These are phyloP conservation scores for Icerya purchasi DNA, from an alignment of 2,888 invertebrate genomes.

Conservation along the genomic window DNA sequence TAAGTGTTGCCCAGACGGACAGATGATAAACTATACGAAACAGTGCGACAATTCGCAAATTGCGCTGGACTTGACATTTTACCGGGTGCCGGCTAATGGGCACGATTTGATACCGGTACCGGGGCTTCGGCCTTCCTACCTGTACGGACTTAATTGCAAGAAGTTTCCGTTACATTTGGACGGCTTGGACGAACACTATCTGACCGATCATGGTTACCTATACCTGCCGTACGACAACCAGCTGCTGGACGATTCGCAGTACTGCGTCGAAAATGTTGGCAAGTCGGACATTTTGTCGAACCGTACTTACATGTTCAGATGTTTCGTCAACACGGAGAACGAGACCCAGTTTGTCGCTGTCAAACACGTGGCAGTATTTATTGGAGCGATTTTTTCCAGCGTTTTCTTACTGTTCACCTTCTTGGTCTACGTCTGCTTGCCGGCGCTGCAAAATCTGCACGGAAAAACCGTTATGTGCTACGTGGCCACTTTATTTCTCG, in stretches of 20 bases:
- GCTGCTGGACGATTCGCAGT: slow-evolving; percentile 15
- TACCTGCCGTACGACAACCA: slow-evolving; percentile 1
- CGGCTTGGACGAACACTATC: not conserved
- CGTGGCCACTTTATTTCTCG: slow-evolving; percentile 5
- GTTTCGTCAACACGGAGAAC: slow-evolving; percentile 20
- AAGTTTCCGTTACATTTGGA: not conserved
- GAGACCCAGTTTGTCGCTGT: not conserved
- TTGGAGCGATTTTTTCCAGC: slow-evolving; percentile 3
- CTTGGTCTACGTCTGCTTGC: slow-evolving; percentile 5
- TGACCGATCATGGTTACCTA: slow-evolving; percentile 1
- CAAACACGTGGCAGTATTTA: not conserved
- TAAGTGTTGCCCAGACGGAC: slow-evolving; percentile 7
- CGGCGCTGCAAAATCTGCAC: slow-evolving; percentile 7
- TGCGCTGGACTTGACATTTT: slow-evolving; percentile 1
- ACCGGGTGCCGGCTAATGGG: not conserved
- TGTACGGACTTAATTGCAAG: not conserved
- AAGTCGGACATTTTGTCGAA: slow-evolving; percentile 5
- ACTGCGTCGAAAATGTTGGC: slow-evolving; percentile 23
- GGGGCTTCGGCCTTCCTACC: not conserved
- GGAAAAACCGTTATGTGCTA: slow-evolving; percentile 8
- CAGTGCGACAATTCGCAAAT: not conserved
- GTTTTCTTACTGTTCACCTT: slow-evolving; percentile 7
- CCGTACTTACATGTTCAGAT: slow-evolving; percentile 21
- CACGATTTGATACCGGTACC: not conserved
- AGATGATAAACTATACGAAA: not conserved